Conservation (phyloP, 2,797 vertebrate genomes). For the Crenuchus spilurus region DNA sequence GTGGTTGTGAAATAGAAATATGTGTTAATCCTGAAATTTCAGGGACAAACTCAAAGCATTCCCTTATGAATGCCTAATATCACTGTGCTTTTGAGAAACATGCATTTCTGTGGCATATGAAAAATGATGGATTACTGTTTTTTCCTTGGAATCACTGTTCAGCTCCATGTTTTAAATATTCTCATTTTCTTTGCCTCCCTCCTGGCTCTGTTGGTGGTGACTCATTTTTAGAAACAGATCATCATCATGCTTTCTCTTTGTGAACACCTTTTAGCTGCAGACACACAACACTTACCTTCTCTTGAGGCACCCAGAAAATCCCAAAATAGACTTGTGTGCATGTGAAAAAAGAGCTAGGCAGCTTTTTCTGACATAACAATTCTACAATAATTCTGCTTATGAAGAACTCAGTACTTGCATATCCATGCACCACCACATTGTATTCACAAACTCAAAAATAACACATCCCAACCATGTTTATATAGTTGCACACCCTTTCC, state of each 20-base stretch:
- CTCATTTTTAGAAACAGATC: slow-evolving; percentile 11
- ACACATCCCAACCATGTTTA: slow-evolving; percentile 4
- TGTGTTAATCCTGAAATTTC: background rate
- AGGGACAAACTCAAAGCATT: background rate
- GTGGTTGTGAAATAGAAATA: background rate
- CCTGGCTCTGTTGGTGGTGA: background rate
- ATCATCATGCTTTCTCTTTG: slow-evolving; percentile 4
- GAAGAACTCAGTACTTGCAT: background rate
- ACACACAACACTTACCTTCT: slow-evolving; percentile 9
- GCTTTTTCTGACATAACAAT: background rate
- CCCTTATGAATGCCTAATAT: background rate
- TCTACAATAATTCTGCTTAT: background rate
- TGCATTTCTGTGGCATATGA: background rate
- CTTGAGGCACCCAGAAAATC: background rate
- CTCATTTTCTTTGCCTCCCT: background rate
- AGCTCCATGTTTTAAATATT: background rate
- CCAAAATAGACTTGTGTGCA: slow-evolving; percentile 8
- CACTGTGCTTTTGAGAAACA: background rate
- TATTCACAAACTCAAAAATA: slow-evolving; percentile 1
- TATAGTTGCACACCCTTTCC: slow-evolving; percentile 30
- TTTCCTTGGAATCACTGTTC: background rate
- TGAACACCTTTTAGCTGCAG: background rate
- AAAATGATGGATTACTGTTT: background rate
- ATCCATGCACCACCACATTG: background rate
- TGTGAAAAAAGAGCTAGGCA: background rate